Base-by-base conservation (phyloP, 92 coral and sea anemone genomes). In the Palythoa heliodiscus region DNA sequence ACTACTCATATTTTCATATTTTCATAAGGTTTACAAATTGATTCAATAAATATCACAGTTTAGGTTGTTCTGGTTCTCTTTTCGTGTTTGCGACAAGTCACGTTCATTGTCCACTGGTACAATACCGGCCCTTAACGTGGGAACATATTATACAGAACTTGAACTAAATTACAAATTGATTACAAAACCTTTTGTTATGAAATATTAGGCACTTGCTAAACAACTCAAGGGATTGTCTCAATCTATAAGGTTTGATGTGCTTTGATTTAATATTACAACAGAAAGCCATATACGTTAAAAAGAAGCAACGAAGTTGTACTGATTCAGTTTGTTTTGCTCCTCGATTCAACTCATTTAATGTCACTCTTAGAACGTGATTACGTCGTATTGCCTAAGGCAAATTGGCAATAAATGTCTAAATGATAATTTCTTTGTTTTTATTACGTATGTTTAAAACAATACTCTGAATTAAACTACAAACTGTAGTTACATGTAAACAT, bases 371-470 rank as follows among this genome's bases (percentile, higher is more conserved):
- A 53, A 80, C 84, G 84, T 43, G 73, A 24, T 48, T 64, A 48
- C 74, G 55, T 25, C 50, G 58, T 48, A 22, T 15, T 24, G 84
- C 75, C 84, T 64, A 63, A 29, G 84, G 84, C 73, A 8, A 79
- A 64, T 61, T 79, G 84, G 84, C 40, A 39, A 3, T 12, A 66
- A 17, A 40, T 7, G n/a, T 63, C 54, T 12, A 10, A 58, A n/a
- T 78, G 57, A 39, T 61, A 77, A 77, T 78, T 68, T 64, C 74
- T n/a, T 64, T 24, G 74, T 80, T 80, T 24, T 24, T 73, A 64
- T 70, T 53, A 78, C 47, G 61, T 64, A 64, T 39, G 13, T 64
- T 17, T 43, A 38, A 19, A 19, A 63, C 23, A 60, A 68, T 47
- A 25, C 8, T 63, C 4, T 13, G 71, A 19, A 22, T 61, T 8